phyloP scores from a whole-genome alignment of 2,113 vertebrate species.

The Mungos mungo region DNA sequence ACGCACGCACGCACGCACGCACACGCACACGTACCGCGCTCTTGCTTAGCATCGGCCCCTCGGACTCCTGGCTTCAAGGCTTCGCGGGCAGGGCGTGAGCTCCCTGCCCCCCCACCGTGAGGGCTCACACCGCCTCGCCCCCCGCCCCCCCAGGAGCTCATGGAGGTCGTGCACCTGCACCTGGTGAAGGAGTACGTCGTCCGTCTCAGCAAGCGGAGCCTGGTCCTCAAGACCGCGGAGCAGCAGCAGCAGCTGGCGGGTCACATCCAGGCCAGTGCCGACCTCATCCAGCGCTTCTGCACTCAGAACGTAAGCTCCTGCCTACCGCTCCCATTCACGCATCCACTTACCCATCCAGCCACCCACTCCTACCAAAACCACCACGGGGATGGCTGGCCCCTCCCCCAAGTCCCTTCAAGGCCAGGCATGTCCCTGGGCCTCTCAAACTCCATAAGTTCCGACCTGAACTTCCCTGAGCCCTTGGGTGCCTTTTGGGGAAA shows the following conservation, averaged over 20 bases:
- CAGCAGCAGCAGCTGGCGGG: constrained; percentile 86
- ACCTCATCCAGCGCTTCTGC: constrained; percentile 85
- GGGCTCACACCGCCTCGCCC: neutral
- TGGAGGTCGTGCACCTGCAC: constrained; percentile 77
- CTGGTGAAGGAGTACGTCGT: constrained; percentile 88
- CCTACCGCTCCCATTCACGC: neutral
- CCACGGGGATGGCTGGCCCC: rapidly evolving
- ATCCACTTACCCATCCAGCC: too few relatives aligned
- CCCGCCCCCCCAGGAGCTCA: constrained; percentile 81
- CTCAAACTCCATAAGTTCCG: rapidly evolving
- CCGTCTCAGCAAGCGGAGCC: constrained; percentile 87
- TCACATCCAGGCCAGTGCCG: constrained; percentile 80
- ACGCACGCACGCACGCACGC: rapidly evolving
- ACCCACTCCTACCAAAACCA: too few relatives aligned
- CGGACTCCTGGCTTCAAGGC: neutral
- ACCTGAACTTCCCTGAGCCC: neutral
- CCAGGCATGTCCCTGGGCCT: neutral
- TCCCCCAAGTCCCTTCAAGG: neutral
- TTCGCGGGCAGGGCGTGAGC: neutral
- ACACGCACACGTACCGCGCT: rapidly evolving
- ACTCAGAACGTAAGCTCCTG: constrained; percentile 81
- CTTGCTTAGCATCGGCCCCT: neutral
- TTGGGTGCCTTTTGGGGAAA: rapidly evolving
- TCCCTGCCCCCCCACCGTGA: rapidly evolving
- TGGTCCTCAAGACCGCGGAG: constrained; percentile 81